Percentiles rank a stretch among this genome's conserved stretches.
Conservation (phyloP, 2,888 invertebrate genomes). For the Cylloceria caligata region DNA sequence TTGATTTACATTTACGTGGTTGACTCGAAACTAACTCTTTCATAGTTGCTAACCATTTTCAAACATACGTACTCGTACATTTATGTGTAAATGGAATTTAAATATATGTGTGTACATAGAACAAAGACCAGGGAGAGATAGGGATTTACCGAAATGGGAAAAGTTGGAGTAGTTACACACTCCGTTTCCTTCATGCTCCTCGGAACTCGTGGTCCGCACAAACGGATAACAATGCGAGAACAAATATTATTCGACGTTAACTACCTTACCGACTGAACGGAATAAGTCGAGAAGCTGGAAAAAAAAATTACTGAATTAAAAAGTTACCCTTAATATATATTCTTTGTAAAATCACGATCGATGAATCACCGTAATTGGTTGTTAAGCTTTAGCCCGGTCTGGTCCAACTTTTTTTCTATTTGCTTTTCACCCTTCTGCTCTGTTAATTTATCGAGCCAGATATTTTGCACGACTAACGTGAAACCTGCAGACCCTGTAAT, state of each 20-base stretch:
- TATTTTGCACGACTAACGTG: neutral
- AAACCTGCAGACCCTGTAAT: neutral
- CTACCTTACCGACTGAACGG: neutral
- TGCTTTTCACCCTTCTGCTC: neutral
- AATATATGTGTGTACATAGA: neutral
- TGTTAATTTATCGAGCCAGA: neutral
- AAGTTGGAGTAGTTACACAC: slow-evolving; percentile 53
- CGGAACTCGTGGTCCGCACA: neutral
- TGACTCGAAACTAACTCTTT: slow-evolving; percentile 23
- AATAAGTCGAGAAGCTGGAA: neutral
- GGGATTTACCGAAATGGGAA: slow-evolving; percentile 60
- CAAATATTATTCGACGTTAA: slow-evolving; percentile 18
- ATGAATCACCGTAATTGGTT: slow-evolving; percentile 31
- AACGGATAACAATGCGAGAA: slow-evolving; percentile 37
- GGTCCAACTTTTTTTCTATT: neutral
- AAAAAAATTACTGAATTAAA: slow-evolving; percentile 12
- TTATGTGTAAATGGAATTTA: too few species aligned
- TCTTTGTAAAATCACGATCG: neutral
- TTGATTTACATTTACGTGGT: slow-evolving; percentile 50
- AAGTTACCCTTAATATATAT: neutral
- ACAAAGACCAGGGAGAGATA: slow-evolving; percentile 32
- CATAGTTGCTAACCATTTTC: slow-evolving; percentile 17
- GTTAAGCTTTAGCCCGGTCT: neutral
- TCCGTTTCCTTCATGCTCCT: neutral
- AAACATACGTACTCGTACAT: slow-evolving; percentile 9